Evolutionary conservation across 2,797 vertebrate species (phyloP).

Genomic region (Microchirus variegatus): DNA sequence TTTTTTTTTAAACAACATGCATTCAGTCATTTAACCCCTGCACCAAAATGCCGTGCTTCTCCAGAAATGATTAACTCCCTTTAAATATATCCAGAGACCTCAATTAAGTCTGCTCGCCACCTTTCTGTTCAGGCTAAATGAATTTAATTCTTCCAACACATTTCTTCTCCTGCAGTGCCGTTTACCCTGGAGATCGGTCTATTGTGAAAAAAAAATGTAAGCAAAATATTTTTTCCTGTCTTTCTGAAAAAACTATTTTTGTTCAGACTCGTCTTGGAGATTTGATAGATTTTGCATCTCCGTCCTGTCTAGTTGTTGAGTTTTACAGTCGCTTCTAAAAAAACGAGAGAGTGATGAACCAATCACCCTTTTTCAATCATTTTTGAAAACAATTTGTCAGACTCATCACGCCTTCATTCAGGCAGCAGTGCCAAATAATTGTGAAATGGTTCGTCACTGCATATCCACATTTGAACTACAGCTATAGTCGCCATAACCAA

Average conservation of each 20-base stretch:
- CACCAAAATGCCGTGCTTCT: constrained; percentile 58
- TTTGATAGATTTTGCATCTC: constrained; percentile 29
- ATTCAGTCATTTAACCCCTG: constrained; percentile 50
- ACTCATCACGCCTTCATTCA: constrained; percentile 37
- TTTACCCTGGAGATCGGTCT: constrained; percentile 44
- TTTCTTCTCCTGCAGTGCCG: constrained; percentile 61
- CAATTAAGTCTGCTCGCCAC: constrained; percentile 73
- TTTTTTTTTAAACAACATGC: constrained; percentile 50
- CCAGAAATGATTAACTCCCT: constrained; percentile 71
- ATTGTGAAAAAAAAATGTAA: constrained; percentile 35
- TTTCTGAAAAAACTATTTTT: constrained; percentile 49
- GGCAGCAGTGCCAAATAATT: constrained; percentile 39
- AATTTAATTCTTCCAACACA: constrained; percentile 72
- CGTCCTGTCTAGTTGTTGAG: constrained; percentile 7
- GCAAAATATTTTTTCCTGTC: constrained; percentile 25
- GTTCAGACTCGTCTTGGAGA: constrained; percentile 16
- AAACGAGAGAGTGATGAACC: constrained; percentile 21
- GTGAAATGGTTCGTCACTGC: constrained; percentile 32
- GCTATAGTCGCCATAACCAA: constrained; percentile 46
- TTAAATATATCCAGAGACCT: constrained; percentile 72
- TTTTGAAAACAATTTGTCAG: constrained; percentile 39
- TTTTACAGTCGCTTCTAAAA: constrained; percentile 26
- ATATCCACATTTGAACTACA: constrained; percentile 28
- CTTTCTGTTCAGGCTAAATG: constrained; percentile 75
- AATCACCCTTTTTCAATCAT: background rate